Evolutionary conservation across 2,113 vertebrate genomes (phyloP), one percentile per base, ranked within the genome.

Genomic region (Pongo pygmaeus): DNA sequence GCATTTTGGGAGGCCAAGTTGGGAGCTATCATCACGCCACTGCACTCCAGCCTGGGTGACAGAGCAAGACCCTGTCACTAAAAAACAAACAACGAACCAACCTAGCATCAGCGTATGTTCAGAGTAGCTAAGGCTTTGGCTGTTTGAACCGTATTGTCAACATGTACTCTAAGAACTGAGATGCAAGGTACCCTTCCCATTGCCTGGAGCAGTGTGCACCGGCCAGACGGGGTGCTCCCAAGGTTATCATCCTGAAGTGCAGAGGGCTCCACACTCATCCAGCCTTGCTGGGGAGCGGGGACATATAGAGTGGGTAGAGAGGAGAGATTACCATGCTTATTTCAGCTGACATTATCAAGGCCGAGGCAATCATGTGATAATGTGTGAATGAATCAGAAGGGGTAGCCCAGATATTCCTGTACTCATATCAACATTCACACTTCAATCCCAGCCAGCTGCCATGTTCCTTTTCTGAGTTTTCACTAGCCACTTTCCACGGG

Each of bases 381-480:
- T 46, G 89, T 96, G 97, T 83, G 92, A 97, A 84, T 90, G 86
- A 72, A 92, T 74, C 94, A 93, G 94, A 84, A 90, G 94, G 94
- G 96, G 94, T 43, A 91, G 92, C 95, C 85, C 8, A 3, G 93
- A 93, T 75, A 95, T 91, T 95, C 95, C 91, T 84, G 93, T 35
- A 12, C 55, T 52, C 79, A 7, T 38, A 55, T 57, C 97, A 91
- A 77, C 96, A 93, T 80, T 93, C 94, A 96, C 92, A 94, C 91
- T 55, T 93, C 86, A 5, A 0, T 32, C 35, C 87, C 57, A 30
- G 97, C 96, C 97, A 94, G 88, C 43, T 84, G 22, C 43, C 57
- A 32, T 61, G 46, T 40, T 78, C 84, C n/a, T 84, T 32, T 91
- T 79, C 89, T 35, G 86, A n/a, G 10, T 30, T 25, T 81, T 85